Base-by-base conservation (phyloP, 2,113 vertebrate species). In the Lipophrys pholis region DNA sequence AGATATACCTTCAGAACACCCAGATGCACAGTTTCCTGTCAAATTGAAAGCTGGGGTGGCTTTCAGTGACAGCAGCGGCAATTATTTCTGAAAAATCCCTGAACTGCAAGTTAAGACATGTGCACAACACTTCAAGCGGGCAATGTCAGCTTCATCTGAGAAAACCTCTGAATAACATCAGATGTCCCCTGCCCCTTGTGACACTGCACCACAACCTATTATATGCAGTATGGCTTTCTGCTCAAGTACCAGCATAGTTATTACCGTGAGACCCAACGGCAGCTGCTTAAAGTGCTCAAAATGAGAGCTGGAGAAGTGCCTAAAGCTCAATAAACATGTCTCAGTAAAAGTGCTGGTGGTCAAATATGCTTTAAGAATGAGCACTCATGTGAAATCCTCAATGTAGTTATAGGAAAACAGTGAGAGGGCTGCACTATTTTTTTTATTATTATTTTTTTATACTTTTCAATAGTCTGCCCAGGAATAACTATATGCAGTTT, bases 61-160 rank as follows among this genome's bases (percentile, higher is more conserved):
- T 4, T 30, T 30, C 21, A 30, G 21, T 30, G 21, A 30, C 21
- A 63, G 30, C 53, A 49, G 59, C 0, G n/a, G 11, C 21, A 69
- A 54, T 60, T 62, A 53, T 42, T 65, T 36, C 63, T 48, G 9
- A 6, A 76, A 45, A 53, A 11, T 15, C 6, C 11, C 56, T 67
- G 21, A 42, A 43, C 51, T 21, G 40, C 14, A 16, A 38, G 14
- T 46, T 38, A 2, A 11, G 12, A 16, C 12, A 8, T 11, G 41
- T 9, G 36, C 39, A 12, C 7, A n/a, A 60, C 7, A 35, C 40
- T 43, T 66, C 8, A 68, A 42, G 66, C 16, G 51, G 53, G 14
- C 6, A 11, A 30, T 8, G 1, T 3, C 3, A 41, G 8, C 6
- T 12, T 21, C 68, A 41, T 10, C 15, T 45, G 21, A 30, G 7